A percentile compares a stretch with the other conserved stretches of the same genome.
Evolutionary conservation across 2,888 invertebrate species (phyloP).

Genomic region (Dione juno): DNA sequence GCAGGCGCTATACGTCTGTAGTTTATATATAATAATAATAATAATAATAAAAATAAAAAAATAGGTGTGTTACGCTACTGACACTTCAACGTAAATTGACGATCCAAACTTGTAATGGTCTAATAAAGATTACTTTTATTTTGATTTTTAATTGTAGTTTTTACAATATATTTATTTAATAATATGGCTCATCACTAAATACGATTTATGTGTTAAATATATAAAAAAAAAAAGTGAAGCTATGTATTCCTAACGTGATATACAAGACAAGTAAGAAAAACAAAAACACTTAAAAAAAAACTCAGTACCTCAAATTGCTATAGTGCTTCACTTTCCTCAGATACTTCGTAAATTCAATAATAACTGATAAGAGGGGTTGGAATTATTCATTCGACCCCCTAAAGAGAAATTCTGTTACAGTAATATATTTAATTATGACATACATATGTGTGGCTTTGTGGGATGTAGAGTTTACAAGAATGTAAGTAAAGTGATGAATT

Average conservation of each 20-base stretch:
- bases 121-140: too few relatives aligned
- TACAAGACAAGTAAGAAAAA: too few relatives aligned
- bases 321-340: not conserved
- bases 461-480: not conserved
- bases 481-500: not conserved
- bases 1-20: too few relatives aligned
- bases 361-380: not conserved
- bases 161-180: not conserved
- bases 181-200: too few relatives aligned
- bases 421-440: slow-evolving; percentile 12
- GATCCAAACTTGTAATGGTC: too few relatives aligned
- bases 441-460: not conserved
- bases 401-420: not conserved
- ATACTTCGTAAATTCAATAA: slow-evolving; percentile 8
- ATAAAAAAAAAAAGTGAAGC: too few relatives aligned
- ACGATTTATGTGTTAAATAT: not conserved
- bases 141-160: not conserved
- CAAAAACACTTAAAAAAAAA: not conserved
- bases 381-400: slow-evolving; percentile 12
- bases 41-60: too few relatives aligned
- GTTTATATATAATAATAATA: too few relatives aligned
- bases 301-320: not conserved
- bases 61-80: too few relatives aligned
- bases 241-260: too few relatives aligned
- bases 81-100: too few relatives aligned